Conservation (phyloP, 2,113 vertebrate genomes). For the Scomber scombrus region DNA sequence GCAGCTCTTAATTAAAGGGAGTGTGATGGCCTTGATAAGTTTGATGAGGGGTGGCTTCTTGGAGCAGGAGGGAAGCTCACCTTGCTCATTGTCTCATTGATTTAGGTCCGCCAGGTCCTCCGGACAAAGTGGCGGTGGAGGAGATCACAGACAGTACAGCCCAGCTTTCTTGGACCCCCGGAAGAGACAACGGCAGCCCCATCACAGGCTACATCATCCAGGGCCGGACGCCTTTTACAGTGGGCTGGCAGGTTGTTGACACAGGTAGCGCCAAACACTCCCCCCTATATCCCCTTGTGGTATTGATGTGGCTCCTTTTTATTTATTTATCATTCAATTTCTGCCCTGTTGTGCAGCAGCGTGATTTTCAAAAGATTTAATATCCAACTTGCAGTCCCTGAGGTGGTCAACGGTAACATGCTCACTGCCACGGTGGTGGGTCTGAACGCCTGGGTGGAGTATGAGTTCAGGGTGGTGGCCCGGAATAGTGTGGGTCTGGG, state of each 20-base stretch:
- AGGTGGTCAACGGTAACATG: conserved; percentile 90
- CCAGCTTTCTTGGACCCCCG: conserved; percentile 93
- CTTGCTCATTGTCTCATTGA: conserved; percentile 57
- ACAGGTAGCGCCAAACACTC: conserved; percentile 86
- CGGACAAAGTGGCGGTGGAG: conserved; percentile 89
- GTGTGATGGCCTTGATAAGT: conserved; percentile 36
- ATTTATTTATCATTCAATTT: conserved; percentile 40
- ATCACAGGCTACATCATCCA: conserved; percentile 91
- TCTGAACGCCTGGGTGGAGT: conserved; percentile 97
- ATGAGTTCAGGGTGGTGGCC: conserved; percentile 96
- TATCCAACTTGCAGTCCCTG: conserved; percentile 85
- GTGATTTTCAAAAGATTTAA: neutral
- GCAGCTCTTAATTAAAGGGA: conserved; percentile 51
- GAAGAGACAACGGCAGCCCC: conserved; percentile 94
- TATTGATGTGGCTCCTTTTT: conserved; percentile 6
- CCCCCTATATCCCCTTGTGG: neutral
- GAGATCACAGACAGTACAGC: conserved; percentile 95
- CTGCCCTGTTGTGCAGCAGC: neutral
- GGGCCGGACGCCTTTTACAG: conserved; percentile 92
- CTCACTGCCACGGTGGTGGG: conserved; percentile 93
- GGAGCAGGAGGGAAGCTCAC: conserved; percentile 33
- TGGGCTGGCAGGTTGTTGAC: conserved; percentile 94
- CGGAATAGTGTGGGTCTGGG: conserved; percentile 93
- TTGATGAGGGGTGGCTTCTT: conserved; percentile 22
- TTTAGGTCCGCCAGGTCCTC: conserved; percentile 93